Conservation (phyloP, 1,140 invertebrate genomes). For the Muscidifurax raptorellus region DNA sequence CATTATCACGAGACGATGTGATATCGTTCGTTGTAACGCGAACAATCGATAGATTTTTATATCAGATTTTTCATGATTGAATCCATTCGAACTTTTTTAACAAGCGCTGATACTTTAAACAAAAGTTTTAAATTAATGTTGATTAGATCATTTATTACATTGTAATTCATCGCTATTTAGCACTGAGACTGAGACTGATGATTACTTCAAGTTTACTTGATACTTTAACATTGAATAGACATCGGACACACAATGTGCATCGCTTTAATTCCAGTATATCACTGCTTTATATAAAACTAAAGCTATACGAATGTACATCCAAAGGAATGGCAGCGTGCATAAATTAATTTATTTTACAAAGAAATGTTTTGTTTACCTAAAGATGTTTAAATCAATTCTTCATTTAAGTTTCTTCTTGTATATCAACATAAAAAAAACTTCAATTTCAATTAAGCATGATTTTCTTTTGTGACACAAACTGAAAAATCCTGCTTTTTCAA, state of each 20-base stretch:
- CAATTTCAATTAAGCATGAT: slow-evolving; percentile 1
- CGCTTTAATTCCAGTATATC: slow-evolving; percentile 4
- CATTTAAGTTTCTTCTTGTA: slow-evolving; percentile 13
- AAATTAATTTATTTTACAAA: not conserved
- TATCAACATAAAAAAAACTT: slow-evolving; percentile 10
- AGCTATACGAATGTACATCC: slow-evolving; percentile 18
- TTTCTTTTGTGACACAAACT: slow-evolving; percentile 12
- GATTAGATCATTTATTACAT: not conserved
- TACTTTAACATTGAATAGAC: slow-evolving; percentile 15
- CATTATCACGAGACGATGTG: slow-evolving; percentile 36
- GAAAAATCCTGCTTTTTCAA: not conserved
- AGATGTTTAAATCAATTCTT: not conserved
- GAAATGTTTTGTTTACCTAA: not conserved
- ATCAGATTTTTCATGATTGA: slow-evolving; percentile 7
- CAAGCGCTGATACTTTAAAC: not conserved
- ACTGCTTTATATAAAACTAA: slow-evolving; percentile 16
- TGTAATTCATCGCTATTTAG: slow-evolving; percentile 31
- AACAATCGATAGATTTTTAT: slow-evolving; percentile 21
- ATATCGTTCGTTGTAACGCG: slow-evolving; percentile 33
- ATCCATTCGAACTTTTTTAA: slow-evolving; percentile 11
- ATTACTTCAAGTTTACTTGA: slow-evolving; percentile 20
- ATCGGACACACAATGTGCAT: not conserved
- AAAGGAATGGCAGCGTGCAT: slow-evolving; percentile 32
- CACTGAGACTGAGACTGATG: slow-evolving; percentile 2
- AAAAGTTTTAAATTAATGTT: slow-evolving; percentile 12